Evolutionary conservation across 2,888 invertebrate species (phyloP).

Genomic region (Drosophila paucipuncta): DNA sequence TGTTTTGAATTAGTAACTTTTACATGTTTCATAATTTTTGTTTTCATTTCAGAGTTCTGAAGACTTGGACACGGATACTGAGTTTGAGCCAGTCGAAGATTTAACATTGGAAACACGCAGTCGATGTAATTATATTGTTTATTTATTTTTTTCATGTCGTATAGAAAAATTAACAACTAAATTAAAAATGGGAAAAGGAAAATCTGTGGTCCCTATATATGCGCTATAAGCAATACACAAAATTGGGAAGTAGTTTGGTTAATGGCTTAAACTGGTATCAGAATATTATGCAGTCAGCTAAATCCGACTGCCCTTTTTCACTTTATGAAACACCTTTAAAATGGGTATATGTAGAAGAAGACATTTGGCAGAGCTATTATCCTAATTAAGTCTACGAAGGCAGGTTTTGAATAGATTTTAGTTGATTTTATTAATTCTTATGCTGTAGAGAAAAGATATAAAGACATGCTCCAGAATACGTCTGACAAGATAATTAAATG

Average conservation of each 20-base stretch:
- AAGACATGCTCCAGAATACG: background rate
- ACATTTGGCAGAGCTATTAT: background rate
- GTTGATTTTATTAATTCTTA: background rate
- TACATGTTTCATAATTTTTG: background rate
- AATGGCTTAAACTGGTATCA: background rate
- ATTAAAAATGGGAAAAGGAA: background rate
- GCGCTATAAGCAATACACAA: background rate
- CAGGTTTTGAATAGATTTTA: background rate
- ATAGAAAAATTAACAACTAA: background rate
- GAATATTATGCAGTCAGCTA: background rate
- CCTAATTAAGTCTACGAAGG: background rate
- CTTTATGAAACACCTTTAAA: background rate
- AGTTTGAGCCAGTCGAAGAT: conserved; percentile 89
- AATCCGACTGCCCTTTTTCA: background rate
- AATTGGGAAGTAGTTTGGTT: background rate
- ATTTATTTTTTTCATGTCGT: background rate
- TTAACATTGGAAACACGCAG: conserved; percentile 89
- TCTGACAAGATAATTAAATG: background rate
- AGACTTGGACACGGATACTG: conserved; percentile 89
- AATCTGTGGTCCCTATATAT: background rate
- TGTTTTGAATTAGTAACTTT: background rate
- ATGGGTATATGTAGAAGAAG: background rate
- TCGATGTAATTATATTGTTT: conserved; percentile 86
- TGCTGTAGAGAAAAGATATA: background rate
- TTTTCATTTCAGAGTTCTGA: conserved; percentile 87